Conservation (phyloP, 2,888 invertebrate genomes). For the Anoncus sp. region DNA sequence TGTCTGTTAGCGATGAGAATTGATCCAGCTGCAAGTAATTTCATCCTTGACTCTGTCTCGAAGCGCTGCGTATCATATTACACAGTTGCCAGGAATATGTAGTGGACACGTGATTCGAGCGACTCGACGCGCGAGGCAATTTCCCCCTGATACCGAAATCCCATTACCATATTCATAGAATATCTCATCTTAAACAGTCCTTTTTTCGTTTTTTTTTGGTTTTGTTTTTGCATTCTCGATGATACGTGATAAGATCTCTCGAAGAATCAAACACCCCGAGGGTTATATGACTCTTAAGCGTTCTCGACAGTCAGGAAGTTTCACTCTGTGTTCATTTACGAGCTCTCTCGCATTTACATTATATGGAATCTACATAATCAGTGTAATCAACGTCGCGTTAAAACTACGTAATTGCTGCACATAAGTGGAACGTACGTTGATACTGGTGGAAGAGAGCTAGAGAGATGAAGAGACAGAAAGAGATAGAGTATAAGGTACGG, state of each 20-base stretch:
- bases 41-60: conserved; percentile 59
- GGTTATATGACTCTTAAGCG: conserved; percentile 20
- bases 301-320: conserved; percentile 37
- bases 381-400: conserved; percentile 62
- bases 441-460: background rate
- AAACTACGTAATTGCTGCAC: conserved; percentile 55
- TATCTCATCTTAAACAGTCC: conserved; percentile 29
- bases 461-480: conserved; percentile 7
- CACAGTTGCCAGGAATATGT: background rate
- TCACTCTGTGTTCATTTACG: conserved; percentile 32
- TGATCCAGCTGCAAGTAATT: conserved; percentile 59
- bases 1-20: conserved; percentile 16
- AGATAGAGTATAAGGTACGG: conserved; percentile 15
- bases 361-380: conserved; percentile 58
- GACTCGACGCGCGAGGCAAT: conserved; percentile 69
- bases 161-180: conserved; percentile 75
- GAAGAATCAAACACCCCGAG: conserved; percentile 57
- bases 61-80: conserved; percentile 17
- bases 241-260: conserved; percentile 52
- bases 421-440: conserved; percentile 37
- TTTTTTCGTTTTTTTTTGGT: conserved; percentile 5
- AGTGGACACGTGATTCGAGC: conserved; percentile 64
- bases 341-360: conserved; percentile 39
- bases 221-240: conserved; percentile 33
- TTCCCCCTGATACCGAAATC: conserved; percentile 65